Conservation (phyloP, 2,113 vertebrate genomes). For the Muntiacus reevesi region DNA sequence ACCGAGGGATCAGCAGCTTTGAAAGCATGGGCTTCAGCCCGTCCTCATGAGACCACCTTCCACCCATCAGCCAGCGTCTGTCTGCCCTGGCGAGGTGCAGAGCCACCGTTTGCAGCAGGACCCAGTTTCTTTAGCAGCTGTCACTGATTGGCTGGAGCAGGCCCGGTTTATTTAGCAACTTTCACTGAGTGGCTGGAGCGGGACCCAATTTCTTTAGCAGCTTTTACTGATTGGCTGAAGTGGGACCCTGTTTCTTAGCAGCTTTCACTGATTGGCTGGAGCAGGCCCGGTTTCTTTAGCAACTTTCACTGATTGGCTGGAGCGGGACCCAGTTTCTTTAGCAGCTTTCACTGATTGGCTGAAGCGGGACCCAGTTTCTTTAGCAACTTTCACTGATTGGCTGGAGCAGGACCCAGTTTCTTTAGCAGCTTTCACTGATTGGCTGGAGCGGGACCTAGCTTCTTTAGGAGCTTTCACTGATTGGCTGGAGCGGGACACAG, state of each 20-base stretch:
- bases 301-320: too few relatives aligned
- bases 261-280: too few relatives aligned
- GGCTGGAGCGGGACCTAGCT: neutral
- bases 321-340: too few relatives aligned
- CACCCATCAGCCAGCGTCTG: accelerated
- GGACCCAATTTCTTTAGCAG: too few relatives aligned
- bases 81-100: neutral
- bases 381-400: neutral
- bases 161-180: too few relatives aligned
- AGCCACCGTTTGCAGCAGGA: accelerated
- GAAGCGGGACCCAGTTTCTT: neutral
- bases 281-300: too few relatives aligned
- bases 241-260: too few relatives aligned
- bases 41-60: neutral
- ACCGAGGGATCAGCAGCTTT: accelerated
- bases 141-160: too few relatives aligned
- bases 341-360: neutral
- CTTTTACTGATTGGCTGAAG: too few relatives aligned
- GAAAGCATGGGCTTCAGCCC: neutral
- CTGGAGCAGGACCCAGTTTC: neutral
- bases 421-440: too few relatives aligned
- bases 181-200: too few relatives aligned
- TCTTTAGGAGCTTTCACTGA: neutral
- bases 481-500: neutral
- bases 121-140: too few relatives aligned